Base-by-base conservation (phyloP, 2,888 invertebrate genomes). In the Phengaris alcon region DNA sequence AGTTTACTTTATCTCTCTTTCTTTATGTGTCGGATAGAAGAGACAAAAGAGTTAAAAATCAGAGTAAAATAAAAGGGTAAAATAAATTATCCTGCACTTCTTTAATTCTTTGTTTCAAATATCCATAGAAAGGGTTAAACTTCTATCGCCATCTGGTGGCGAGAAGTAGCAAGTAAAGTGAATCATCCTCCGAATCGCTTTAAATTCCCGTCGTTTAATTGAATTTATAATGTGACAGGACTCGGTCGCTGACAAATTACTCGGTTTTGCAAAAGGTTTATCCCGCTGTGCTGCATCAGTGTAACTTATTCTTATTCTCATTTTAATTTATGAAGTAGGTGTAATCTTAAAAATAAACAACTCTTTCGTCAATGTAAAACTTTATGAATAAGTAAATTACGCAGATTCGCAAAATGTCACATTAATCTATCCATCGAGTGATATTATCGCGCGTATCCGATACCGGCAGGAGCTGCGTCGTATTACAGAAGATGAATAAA, bases 401-500 rank as follows among this genome's bases (percentile, higher is more conserved):
- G 75, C 64, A 64, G 69, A 76, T 75, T 52, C 83, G 83, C 88
- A 52, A 54, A 72, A 72, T 54, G 72, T 72, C 72, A 72, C 52
- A 52, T 89, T 90, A 88, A 91, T 91, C 88, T 89, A 85, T 85
- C 84, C 86, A 86, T 88, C 88, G 88, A 87, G 87, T 85, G 90
- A 90, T 90, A 88, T 86, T 90, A 90, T 74, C 74, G 7, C 55
- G 13, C 12, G 69, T 70, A 75, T 90, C 90, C 87, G 84, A 81
- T 79, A 83, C 82, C 85, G 85, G 82, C 81, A 85, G 82, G 85
- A 82, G 85, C 86, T 85, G 81, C 81, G 82, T 84, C 84, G 85
- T 88, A 85, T 90, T 90, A 91, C 91, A 91, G 90, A 90, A 89
- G 87, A 88, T 85, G 86, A 84, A 84, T 86, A 90, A 89, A 88